Evolutionary conservation across 1,140 invertebrate species (phyloP).

Genomic region (Platyura marginata): DNA sequence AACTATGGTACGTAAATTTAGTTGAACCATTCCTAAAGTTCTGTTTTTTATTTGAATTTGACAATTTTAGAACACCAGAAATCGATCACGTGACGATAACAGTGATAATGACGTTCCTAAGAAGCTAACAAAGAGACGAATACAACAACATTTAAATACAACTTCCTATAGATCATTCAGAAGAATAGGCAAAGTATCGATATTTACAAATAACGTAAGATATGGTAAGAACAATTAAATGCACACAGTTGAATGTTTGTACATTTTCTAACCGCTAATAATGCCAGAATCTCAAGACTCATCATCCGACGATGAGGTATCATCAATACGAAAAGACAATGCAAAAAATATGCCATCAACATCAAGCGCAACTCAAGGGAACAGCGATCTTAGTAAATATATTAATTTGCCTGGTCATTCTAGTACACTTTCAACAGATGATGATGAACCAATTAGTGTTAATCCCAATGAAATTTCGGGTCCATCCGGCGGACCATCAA

Average conservation of each 20-base stretch:
- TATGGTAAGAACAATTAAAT: too few species aligned
- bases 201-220: too few species aligned
- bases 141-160: background rate
- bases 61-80: background rate
- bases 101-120: background rate
- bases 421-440: constrained; percentile 2
- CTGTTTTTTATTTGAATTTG: background rate
- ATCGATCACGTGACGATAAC: background rate
- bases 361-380: background rate
- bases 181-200: too few species aligned
- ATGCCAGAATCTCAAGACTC: too few species aligned
- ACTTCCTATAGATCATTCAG: background rate
- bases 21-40: too few species aligned
- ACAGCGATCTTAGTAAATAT: background rate
- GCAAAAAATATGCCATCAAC: too few species aligned
- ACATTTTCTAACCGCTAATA: too few species aligned
- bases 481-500: background rate
- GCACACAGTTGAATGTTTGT: too few species aligned
- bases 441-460: constrained; percentile 1
- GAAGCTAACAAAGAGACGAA: background rate
- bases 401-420: background rate
- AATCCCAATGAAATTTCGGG: background rate
- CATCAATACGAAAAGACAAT: background rate
- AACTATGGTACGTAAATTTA: background rate
- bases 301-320: background rate